A percentile compares a stretch with the other conserved stretches of the same genome.
Evolutionary conservation across 2,888 invertebrate species (phyloP).

Genomic region (Gisinianus flammeolus): DNA sequence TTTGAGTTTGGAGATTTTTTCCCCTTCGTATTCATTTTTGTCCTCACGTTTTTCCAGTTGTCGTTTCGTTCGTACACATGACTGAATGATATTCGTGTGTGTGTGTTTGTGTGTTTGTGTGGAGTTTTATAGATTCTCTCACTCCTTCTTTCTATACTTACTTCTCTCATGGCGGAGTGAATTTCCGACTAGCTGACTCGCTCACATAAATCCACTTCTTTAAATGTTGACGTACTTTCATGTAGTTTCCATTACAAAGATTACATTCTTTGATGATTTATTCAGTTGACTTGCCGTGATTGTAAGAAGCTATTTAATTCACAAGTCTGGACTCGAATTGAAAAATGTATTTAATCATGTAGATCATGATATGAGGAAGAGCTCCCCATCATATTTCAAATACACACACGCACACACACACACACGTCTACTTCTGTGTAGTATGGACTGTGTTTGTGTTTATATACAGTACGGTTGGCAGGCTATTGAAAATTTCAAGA

Average conservation of each 20-base stretch:
- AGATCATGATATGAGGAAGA: neutral
- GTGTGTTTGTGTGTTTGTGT: neutral
- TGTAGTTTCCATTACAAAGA: constrained; percentile 34
- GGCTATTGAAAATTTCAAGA: too few relatives aligned
- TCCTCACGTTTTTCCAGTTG: neutral
- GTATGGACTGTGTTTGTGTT: too few relatives aligned
- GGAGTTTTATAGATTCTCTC: too few relatives aligned
- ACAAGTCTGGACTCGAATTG: constrained; percentile 31
- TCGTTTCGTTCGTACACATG: neutral
- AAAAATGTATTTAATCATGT: neutral
- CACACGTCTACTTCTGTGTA: too few relatives aligned
- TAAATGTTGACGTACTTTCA: constrained; percentile 23
- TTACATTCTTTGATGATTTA: constrained; percentile 38
- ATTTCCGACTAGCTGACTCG: too few relatives aligned
- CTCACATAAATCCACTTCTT: neutral
- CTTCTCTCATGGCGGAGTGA: too few relatives aligned
- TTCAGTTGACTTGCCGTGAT: constrained; percentile 36
- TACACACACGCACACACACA: neutral
- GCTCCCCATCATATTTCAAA: neutral
- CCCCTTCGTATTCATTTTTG: neutral
- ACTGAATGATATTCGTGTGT: neutral
- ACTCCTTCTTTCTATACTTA: too few relatives aligned
- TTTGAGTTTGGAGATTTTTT: too few relatives aligned
- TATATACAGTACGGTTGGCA: too few relatives aligned
- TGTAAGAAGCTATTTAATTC: constrained; percentile 38